Percentiles rank a stretch among this genome's conserved stretches.
Evolutionary conservation across 2,113 vertebrate species (phyloP).

Genomic region (Apodemus sylvaticus): DNA sequence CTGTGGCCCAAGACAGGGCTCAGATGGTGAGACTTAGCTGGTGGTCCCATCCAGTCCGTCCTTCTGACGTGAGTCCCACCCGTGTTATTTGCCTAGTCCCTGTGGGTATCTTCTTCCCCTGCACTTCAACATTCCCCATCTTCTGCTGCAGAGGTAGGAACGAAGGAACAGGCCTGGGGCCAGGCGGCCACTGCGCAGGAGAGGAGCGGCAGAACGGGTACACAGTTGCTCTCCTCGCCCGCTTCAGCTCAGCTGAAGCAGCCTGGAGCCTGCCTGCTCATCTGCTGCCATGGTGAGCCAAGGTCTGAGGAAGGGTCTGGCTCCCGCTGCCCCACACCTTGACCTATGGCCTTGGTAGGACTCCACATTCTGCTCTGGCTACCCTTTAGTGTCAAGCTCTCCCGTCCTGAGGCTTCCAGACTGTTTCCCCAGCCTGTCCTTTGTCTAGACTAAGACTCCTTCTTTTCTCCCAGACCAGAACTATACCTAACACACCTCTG

Average conservation of each 20-base stretch:
- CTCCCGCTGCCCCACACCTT: not conserved
- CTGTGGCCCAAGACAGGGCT: not conserved
- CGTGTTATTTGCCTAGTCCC: not conserved
- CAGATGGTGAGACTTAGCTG: not conserved
- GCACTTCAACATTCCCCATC: not conserved
- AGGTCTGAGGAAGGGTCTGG: not conserved
- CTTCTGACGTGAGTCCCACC: not conserved
- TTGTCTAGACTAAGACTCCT: not conserved
- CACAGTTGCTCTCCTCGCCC: not conserved
- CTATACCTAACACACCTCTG: not conserved
- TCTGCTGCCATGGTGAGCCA: not conserved
- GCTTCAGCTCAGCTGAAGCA: accelerated
- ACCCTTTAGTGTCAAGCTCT: not conserved
- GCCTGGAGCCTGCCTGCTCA: not conserved
- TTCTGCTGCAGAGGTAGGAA: not conserved
- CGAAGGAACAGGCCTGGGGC: not conserved
- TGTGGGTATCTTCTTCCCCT: not conserved
- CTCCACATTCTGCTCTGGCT: not conserved
- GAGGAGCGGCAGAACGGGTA: not conserved
- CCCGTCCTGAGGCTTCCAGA: not conserved
- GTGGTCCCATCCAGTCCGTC: not conserved
- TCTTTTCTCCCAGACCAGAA: not conserved
- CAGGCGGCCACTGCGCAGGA: not conserved
- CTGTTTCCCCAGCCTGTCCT: not conserved
- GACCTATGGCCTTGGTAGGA: not conserved